These are phyloP conservation scores for Adelosebastes latens DNA, from an alignment of 2,797 vertebrate species.

Conservation along the genomic window DNA sequence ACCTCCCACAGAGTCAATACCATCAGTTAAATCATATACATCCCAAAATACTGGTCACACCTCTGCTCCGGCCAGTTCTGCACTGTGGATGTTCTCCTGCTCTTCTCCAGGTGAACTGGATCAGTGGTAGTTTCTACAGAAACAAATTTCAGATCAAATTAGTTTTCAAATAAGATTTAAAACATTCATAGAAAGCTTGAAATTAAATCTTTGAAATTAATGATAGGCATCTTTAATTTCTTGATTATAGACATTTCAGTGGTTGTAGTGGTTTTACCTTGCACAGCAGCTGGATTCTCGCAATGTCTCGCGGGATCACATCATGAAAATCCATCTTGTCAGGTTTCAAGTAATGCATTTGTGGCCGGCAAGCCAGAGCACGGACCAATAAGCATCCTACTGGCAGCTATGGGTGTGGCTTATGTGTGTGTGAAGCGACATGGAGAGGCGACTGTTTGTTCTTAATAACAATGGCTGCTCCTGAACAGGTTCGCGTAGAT, in stretches of 20 bases:
- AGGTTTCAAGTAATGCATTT: no score
- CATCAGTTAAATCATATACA: slow-evolving; percentile 19
- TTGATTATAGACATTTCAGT: neutral
- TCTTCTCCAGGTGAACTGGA: neutral
- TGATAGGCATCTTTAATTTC: neutral
- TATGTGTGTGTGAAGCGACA: no score
- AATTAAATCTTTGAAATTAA: neutral
- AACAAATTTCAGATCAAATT: neutral
- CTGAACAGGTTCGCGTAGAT: no score
- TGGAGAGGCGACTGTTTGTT: no score
- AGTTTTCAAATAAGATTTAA: neutral
- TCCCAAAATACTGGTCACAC: neutral
- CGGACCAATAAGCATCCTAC: no score
- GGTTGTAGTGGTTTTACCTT: neutral
- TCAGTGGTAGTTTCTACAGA: neutral
- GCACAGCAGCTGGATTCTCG: no score
- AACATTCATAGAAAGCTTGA: neutral
- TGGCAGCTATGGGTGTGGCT: no score
- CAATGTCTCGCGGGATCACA: no score
- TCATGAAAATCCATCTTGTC: no score
- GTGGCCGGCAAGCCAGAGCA: no score
- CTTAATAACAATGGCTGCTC: no score
- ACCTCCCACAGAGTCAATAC: slow-evolving; percentile 30
- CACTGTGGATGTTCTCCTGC: neutral
- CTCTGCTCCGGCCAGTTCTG: neutral